A percentile compares a stretch with the other conserved stretches of the same genome.
Evolutionary conservation across 2,888 invertebrate genomes (phyloP).

Genomic region (Dinocampus coccinellae): DNA sequence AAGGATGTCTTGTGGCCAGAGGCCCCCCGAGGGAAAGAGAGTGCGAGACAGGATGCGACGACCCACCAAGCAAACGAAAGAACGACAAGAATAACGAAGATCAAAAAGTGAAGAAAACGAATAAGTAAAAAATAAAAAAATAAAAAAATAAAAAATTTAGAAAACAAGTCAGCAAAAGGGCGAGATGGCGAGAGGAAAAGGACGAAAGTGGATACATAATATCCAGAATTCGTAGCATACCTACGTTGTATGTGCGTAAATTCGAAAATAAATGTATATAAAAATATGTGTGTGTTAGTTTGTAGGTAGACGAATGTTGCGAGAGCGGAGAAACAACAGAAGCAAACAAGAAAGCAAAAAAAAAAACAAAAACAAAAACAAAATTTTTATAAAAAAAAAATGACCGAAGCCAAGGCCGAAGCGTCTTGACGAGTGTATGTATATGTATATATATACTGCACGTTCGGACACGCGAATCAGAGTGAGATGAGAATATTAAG

Average conservation of each 20-base stretch:
- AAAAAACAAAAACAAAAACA: conserved; percentile 6
- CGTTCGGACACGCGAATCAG: conserved; percentile 22
- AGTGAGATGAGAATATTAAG: too few species aligned
- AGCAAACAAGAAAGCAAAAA: conserved; percentile 21
- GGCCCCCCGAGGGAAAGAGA: conserved; percentile 26
- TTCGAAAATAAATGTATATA: too few species aligned
- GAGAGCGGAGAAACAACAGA: conserved; percentile 2
- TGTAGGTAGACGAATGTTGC: conserved; percentile 4
- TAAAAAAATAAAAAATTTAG: background rate
- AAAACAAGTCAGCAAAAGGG: background rate
- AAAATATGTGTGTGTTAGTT: background rate
- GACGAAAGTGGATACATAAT: conserved; percentile 4
- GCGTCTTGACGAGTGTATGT: conserved; percentile 15
- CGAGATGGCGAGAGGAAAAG: background rate
- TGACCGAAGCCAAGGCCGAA: conserved; percentile 16
- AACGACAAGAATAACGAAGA: conserved; percentile 5
- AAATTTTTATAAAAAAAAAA: conserved; percentile 7
- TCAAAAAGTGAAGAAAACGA: background rate
- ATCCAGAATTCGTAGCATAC: conserved; percentile 12
- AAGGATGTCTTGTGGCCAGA: conserved; percentile 43
- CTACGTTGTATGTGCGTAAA: too few species aligned
- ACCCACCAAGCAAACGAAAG: background rate
- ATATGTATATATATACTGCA: too few species aligned
- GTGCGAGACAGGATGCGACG: conserved; percentile 19
- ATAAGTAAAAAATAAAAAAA: background rate